Conservation (phyloP, 2,113 vertebrate genomes). For the Pelusios castaneus region DNA sequence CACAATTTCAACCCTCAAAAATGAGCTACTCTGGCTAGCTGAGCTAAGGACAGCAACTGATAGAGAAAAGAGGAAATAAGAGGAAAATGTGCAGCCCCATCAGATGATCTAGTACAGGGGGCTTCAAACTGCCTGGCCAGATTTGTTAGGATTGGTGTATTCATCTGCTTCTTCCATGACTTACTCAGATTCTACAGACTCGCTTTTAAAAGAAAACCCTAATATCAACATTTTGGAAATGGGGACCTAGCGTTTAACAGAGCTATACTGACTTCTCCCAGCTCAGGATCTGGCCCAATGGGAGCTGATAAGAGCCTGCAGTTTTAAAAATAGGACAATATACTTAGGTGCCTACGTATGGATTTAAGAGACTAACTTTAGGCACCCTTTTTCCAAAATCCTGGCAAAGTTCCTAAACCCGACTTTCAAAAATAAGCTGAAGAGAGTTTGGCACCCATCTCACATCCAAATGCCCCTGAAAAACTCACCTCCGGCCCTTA, state of each 20-base stretch:
- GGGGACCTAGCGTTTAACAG: background rate
- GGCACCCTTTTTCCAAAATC: background rate
- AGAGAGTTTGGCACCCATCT: background rate
- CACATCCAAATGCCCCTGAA: background rate
- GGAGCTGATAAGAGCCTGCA: background rate
- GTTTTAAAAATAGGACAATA: background rate
- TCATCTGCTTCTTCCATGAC: background rate
- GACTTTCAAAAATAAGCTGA: background rate
- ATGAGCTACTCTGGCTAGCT: background rate
- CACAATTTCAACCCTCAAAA: background rate
- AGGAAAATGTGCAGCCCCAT: fast-evolving
- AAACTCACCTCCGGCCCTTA: background rate
- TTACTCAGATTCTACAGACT: too few species aligned
- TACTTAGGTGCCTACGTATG: background rate
- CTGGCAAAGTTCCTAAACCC: background rate
- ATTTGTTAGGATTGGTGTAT: fast-evolving
- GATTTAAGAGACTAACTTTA: background rate
- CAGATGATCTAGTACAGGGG: background rate
- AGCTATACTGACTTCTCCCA: background rate
- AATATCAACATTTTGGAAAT: background rate
- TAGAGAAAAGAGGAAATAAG: background rate
- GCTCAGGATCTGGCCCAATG: background rate
- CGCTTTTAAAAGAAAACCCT: too few species aligned
- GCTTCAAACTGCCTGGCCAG: background rate
- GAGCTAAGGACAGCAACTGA: background rate